Percentiles rank a stretch among this genome's conserved stretches.
phyloP scores from a whole-genome alignment of 2,797 vertebrate species.

The Malurus leucopterus region DNA sequence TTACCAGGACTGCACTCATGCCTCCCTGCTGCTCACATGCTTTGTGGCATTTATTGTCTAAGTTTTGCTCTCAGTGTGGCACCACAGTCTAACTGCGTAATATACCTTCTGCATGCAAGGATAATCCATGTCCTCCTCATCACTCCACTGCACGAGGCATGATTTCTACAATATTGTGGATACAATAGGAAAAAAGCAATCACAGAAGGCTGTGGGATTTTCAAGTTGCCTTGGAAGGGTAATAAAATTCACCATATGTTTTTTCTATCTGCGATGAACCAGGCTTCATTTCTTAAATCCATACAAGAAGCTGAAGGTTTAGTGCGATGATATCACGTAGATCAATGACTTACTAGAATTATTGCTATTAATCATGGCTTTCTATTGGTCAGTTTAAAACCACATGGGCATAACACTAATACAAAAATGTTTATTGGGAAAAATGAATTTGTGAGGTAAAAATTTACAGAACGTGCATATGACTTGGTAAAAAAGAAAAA shows the following conservation, averaged over 20 bases:
- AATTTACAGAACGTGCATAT: background rate
- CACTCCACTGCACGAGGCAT: constrained; percentile 37
- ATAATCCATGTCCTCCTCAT: constrained; percentile 61
- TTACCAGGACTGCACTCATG: background rate
- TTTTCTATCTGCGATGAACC: constrained; percentile 41
- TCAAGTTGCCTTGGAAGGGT: constrained; percentile 3
- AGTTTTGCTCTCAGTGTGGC: constrained; percentile 50
- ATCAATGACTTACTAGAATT: constrained; percentile 66
- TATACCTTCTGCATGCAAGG: constrained; percentile 52
- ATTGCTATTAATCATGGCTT: constrained; percentile 64
- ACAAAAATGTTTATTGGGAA: background rate
- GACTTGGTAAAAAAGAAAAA: background rate
- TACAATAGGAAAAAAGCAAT: constrained; percentile 63
- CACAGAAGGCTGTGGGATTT: constrained; percentile 41
- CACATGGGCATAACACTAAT: background rate
- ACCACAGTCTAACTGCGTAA: constrained; percentile 52
- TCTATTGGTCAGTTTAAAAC: background rate
- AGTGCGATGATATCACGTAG: constrained; percentile 68
- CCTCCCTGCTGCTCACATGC: constrained; percentile 28
- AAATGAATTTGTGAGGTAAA: background rate
- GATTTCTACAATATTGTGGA: constrained; percentile 54
- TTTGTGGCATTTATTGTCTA: constrained; percentile 55
- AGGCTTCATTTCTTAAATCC: constrained; percentile 68
- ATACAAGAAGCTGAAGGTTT: constrained; percentile 64
- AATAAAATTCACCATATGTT: constrained; percentile 51